Evolutionary conservation across 2,888 invertebrate species (phyloP), one percentile per base, ranked within the genome.

Genomic region (Drosophila nr. perissopoda): DNA sequence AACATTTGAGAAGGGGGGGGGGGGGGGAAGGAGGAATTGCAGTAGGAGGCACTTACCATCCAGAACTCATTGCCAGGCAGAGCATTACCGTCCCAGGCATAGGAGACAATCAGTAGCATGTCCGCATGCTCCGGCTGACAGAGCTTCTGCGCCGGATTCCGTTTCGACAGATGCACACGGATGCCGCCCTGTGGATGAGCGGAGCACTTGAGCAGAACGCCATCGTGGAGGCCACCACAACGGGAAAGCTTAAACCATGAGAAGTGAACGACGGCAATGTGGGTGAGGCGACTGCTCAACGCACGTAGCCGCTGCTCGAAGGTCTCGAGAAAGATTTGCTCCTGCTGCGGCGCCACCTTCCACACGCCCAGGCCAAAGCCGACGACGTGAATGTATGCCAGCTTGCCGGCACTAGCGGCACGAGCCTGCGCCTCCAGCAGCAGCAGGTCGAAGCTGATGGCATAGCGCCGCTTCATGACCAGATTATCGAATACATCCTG

Each of bases 61-160:
- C 96, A 96, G 90, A 95, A 96, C 87, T 96, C 96, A 82, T 96
- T 96, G 52, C 96, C 96, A 1, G 96, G 96, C 67, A 95, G 94
- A 0, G 96, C 95, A 86, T 96, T 96, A 10, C 95, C 95, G 88
- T 96, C 96, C 95, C 96, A 96, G 0, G 96, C 95, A 84, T 96
- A 96, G 0, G 95, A 95, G 36, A 95, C 94, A 0, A 96, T 94
- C 21, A 96, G 92, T 13, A 95, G 88, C 74, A 94, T 94, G 63
- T 94, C 94, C 27, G 88, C 70, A 91, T 68, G 92, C 92, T 42
- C 79, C 1, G 93, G 94, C 0, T 31, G 13, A 0, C 16, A 7
- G 57, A 95, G 79, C 65, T 93, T 94, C 0, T 94, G 90, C 0
- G 95, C 95, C 0, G 95, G 95, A 90, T 95, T 94, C 1, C 95